Base-by-base conservation (phyloP, 1,140 invertebrate species). In the Drosophila erecta region DNA sequence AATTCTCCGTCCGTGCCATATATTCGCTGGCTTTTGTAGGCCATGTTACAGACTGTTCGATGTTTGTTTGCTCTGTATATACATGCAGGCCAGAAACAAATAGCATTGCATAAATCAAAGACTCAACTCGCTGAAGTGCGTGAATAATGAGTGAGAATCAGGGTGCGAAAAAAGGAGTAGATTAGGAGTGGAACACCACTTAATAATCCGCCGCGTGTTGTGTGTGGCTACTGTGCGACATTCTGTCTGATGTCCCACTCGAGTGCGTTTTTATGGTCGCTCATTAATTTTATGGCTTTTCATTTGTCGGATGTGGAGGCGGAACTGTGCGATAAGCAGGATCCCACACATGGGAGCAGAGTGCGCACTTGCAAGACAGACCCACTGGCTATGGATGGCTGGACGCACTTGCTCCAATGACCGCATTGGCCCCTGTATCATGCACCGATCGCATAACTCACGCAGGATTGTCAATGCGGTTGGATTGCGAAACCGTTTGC, bases 241-340 rank as follows among this genome's bases (percentile, higher is more conserved):
- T 35, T 70, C 38, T 35, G 51, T 17, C 33, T 53, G 44, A 30
- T 76, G 57, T 87, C 60, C 69, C 60, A 59, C 73, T 87, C 83
- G 80, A 87, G 81, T 87, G 79, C 81, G 67, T 83, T 86, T 85
- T 86, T 86, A 86, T 83, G 81, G 76, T 50, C 79, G 58, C 83
- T 87, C 81, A 87, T 86, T 86, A 87, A 86, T 78, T 86, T 86
- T 87, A 86, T 87, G 81, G 61, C 65, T 81, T 87, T 87, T 79
- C 80, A 86, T 86, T 86, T 87, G 81, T 85, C 81, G 81, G 78
- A 71, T 54, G 74, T 71, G 74, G 64, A 71, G 71, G 71, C 59
- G 72, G 60, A 65, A 71, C 54, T 46, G 53, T 15, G 27, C 49
- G 71, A 76, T 76, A 76, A 76, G 72, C 35, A 38, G 38, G 44